Percentiles rank a stretch among this genome's conserved stretches.
phyloP scores from a whole-genome alignment of 1,140 invertebrate species.

The Drosophila takahashii region DNA sequence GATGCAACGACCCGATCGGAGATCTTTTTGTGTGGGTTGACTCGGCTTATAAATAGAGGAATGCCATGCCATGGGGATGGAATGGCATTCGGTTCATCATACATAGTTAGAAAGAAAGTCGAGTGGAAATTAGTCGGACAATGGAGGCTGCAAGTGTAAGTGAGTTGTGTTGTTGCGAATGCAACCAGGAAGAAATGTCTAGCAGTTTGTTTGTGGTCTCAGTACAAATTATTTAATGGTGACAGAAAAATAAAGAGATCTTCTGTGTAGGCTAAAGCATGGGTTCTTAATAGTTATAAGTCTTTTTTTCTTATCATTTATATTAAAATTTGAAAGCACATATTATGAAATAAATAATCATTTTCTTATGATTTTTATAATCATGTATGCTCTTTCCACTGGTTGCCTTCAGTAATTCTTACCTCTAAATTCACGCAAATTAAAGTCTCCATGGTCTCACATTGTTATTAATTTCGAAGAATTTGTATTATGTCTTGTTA shows the following conservation, averaged over 20 bases:
- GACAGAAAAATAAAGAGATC: neutral
- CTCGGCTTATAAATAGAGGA: conserved; percentile 18
- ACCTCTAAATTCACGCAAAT: neutral
- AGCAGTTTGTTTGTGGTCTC: conserved; percentile 34
- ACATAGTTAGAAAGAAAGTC: conserved; percentile 52
- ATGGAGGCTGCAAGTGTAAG: conserved; percentile 32
- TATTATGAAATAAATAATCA: no score
- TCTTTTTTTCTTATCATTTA: neutral
- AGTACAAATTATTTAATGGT: conserved; percentile 15
- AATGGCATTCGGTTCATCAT: conserved; percentile 22
- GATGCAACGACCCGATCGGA: conserved; percentile 48
- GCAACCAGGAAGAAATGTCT: conserved; percentile 45
- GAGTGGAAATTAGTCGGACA: conserved; percentile 46
- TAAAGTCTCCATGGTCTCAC: neutral
- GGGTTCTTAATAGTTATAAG: neutral
- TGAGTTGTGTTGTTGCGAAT: conserved; percentile 17
- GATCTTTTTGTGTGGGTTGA: conserved; percentile 48
- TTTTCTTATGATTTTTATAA: neutral
- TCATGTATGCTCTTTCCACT: neutral
- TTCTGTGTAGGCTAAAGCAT: neutral
- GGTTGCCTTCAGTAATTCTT: neutral
- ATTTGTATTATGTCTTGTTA: neutral
- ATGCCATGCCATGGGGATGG: conserved; percentile 41
- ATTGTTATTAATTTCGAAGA: neutral
- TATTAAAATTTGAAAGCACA: no score